A percentile compares a stretch with the other conserved stretches of the same genome.
phyloP scores from a whole-genome alignment of 2,797 vertebrate genomes.

The Rachycentron canadum region DNA sequence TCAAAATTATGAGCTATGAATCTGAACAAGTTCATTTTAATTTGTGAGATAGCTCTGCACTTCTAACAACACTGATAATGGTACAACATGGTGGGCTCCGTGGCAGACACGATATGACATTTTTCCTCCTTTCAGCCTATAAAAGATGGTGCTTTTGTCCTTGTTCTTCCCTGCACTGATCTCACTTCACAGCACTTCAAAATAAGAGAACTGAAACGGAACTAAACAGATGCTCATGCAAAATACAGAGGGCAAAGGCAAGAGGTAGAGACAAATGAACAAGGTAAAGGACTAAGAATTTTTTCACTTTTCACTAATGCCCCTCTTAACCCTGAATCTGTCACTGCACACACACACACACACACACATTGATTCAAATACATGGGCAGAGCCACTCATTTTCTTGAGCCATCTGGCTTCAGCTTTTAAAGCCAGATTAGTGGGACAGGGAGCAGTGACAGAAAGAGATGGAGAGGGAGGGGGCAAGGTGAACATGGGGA shows the following conservation, averaged over 20 bases:
- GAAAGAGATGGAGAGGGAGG: slow-evolving; percentile 15
- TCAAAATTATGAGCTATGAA: too few relatives aligned
- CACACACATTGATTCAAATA: slow-evolving; percentile 1
- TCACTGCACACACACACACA: slow-evolving; percentile 26
- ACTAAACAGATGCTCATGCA: slow-evolving; percentile 62
- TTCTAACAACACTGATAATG: not conserved
- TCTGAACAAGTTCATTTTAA: too few relatives aligned
- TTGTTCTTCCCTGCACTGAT: slow-evolving; percentile 26
- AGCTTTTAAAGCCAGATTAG: slow-evolving; percentile 71
- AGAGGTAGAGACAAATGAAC: slow-evolving; percentile 65
- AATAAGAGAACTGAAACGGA: slow-evolving; percentile 65
- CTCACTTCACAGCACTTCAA: slow-evolving; percentile 47
- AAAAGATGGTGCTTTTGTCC: slow-evolving; percentile 30
- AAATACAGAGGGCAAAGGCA: slow-evolving; percentile 54
- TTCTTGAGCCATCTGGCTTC: slow-evolving; percentile 61
- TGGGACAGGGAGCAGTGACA: slow-evolving; percentile 47
- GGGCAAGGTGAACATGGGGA: slow-evolving; percentile 57
- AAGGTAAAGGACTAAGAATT: slow-evolving; percentile 68
- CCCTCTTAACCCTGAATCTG: slow-evolving; percentile 72
- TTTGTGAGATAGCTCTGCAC: too few relatives aligned
- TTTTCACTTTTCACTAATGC: slow-evolving; percentile 71
- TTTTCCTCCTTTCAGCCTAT: slow-evolving; percentile 18
- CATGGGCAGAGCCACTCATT: slow-evolving; percentile 53
- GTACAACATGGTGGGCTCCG: not conserved
- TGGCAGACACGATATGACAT: not conserved